A percentile compares a stretch with the other conserved stretches of the same genome.
Evolutionary conservation across 1,140 invertebrate species (phyloP).

Genomic region (Monomorium pharaonis): DNA sequence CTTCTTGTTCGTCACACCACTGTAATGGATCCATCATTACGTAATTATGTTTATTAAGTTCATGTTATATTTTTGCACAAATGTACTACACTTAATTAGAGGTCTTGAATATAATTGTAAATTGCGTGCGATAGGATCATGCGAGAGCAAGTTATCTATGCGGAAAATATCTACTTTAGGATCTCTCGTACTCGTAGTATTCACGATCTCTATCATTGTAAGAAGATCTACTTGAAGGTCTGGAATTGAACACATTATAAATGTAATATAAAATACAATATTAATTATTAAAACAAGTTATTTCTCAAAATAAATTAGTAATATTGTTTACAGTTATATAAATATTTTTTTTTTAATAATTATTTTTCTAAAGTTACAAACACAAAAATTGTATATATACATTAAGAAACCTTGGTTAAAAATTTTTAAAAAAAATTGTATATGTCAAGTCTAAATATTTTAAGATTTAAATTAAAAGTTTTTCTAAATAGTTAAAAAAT

Average conservation of each 20-base stretch:
- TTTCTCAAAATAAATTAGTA: background rate
- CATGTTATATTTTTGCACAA: background rate
- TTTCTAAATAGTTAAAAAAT: too few species aligned
- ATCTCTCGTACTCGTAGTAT: constrained; percentile 82
- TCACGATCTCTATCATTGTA: constrained; percentile 85
- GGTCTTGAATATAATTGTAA: constrained; percentile 91
- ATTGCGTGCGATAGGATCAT: constrained; percentile 88
- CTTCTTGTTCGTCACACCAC: constrained; percentile 96
- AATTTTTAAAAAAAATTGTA: too few species aligned
- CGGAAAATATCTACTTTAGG: constrained; percentile 89
- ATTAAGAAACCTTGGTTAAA: too few species aligned
- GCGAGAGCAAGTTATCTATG: constrained; percentile 86
- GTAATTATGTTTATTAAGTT: constrained; percentile 55
- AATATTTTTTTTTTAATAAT: too few species aligned
- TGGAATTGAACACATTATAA: constrained; percentile 76
- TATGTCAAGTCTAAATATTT: too few species aligned
- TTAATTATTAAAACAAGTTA: background rate
- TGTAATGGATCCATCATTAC: constrained; percentile 80
- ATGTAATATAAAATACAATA: background rate
- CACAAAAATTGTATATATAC: too few species aligned
- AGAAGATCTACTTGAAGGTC: constrained; percentile 86
- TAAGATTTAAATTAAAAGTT: too few species aligned
- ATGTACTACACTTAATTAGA: constrained; percentile 88
- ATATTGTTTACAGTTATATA: too few species aligned
- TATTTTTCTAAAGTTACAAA: too few species aligned